These are phyloP conservation scores for Sesia bembeciformis DNA, from an alignment of 2,888 invertebrate genomes.

Conservation along the genomic window DNA sequence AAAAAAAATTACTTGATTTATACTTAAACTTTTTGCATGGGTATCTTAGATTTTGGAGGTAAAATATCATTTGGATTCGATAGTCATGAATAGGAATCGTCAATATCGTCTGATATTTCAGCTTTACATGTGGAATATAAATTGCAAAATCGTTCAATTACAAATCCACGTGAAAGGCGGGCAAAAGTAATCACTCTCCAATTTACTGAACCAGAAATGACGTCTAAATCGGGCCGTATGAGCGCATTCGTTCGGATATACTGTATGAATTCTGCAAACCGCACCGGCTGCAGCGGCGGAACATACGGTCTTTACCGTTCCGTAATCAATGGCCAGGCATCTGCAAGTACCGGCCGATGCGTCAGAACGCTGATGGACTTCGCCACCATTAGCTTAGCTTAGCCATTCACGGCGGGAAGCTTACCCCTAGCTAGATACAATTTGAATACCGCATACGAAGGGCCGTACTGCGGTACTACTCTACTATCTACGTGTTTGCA, in stretches of 20 bases:
- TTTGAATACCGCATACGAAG: conserved; percentile 45
- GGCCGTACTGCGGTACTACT: conserved; percentile 14
- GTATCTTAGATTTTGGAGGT: too few relatives aligned
- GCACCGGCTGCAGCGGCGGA: conserved; percentile 4
- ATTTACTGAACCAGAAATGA: conserved; percentile 25
- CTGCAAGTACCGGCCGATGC: conserved; percentile 24
- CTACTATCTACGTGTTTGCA: conserved; percentile 23
- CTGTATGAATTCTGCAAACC: conserved; percentile 6
- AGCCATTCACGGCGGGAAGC: conserved; percentile 47
- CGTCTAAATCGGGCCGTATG: conserved; percentile 9
- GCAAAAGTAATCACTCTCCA: conserved; percentile 23
- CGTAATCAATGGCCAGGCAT: conserved; percentile 31
- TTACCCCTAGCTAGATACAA: conserved; percentile 35
- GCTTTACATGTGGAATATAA: too few relatives aligned
- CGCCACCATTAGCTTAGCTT: conserved; percentile 42
- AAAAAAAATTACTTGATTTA: too few relatives aligned
- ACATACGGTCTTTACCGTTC: conserved; percentile 7
- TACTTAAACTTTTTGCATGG: too few relatives aligned
- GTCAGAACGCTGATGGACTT: conserved; percentile 31
- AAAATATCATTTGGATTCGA: too few relatives aligned
- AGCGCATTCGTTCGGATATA: conserved; percentile 1
- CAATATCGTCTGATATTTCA: too few relatives aligned
- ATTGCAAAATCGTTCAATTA: conserved; percentile 10
- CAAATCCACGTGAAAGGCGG: conserved; percentile 21
- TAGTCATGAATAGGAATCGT: too few relatives aligned